Base-by-base conservation (phyloP, 2,113 vertebrate species). In the Lota lota region DNA sequence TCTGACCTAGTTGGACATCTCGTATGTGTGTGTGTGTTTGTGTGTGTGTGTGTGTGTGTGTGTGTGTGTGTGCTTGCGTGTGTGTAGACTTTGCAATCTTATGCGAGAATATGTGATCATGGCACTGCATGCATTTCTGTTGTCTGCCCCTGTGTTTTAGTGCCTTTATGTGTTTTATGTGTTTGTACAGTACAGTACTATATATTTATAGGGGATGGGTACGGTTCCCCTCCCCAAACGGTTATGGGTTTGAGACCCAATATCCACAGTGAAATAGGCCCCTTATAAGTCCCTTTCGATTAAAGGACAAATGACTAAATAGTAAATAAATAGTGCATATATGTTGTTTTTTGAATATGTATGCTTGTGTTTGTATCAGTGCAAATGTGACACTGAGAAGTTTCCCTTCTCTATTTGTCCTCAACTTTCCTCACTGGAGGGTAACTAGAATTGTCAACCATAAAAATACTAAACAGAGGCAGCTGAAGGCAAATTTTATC, bases 401-500 rank as follows among this genome's bases (percentile, higher is more conserved):
- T 77, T 79, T 61, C 74, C 61, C 63, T 75, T 18, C 16, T 56
- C 16, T 56, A 16, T 18, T 5, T 56, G 53, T 56, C 53, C 53
- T 56, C 6, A 17, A 56, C 15, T 17, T n/a, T n/a, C 53, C 53
- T 68, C 72, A 85, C 77, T 81, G 74, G 85, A 89, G 85, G 85
- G 79, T 86, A 85, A 85, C 81, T 66, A 81, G 80, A 72, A 90
- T 88, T 83, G 88, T 90, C 76, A 84, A 86, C 80, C 72, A 83
- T 90, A 90, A 87, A 91, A 93, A 88, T 85, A 85, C 4, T 3
- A 28, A 28, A 86, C 85, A 84, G 75, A 77, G 76, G 77, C 79
- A 80, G 92, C 90, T 88, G 87, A 90, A 90, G 67, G 69, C 78
- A 79, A 91, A 92, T 92, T 91, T 88, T 91, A 91, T 93, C 90